These are phyloP conservation scores for Epizoanthus fatuus DNA, from an alignment of 92 coral and sea anemone genomes.

Conservation along the genomic window DNA sequence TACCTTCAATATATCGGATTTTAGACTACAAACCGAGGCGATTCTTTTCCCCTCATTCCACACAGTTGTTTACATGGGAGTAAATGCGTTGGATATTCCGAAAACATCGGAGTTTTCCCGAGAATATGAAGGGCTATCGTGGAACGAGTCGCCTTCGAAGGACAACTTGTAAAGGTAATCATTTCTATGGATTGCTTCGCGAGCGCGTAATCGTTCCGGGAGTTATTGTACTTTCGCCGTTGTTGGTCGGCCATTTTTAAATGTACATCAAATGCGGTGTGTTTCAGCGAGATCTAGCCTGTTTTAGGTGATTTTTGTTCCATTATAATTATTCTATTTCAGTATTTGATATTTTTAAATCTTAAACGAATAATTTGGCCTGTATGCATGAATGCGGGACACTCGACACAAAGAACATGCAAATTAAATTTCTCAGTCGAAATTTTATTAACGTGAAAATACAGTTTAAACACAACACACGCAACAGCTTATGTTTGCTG, in stretches of 20 bases:
- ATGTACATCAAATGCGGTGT: background rate
- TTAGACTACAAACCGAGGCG: too few species aligned
- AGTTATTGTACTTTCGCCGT: background rate
- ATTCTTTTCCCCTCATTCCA: too few species aligned
- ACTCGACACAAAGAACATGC: background rate
- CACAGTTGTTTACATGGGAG: too few species aligned
- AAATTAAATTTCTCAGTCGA: background rate
- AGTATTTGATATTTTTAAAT: background rate
- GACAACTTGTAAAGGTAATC: background rate
- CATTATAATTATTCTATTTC: background rate
- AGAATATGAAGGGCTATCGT: background rate
- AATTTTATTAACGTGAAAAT: conserved; percentile 1
- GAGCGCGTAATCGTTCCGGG: background rate
- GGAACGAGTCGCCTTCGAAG: background rate
- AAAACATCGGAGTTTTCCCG: too few species aligned
- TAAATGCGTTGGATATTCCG: too few species aligned
- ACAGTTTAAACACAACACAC: background rate
- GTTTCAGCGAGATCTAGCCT: background rate
- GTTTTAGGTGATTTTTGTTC: background rate
- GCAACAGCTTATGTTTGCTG: too few species aligned
- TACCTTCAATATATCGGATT: background rate
- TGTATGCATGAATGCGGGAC: background rate
- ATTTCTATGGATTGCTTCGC: conserved; percentile 12
- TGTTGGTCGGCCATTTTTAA: background rate
- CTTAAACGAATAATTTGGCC: background rate